Percentiles rank a stretch among this genome's conserved stretches.
phyloP scores from a whole-genome alignment of 2,113 vertebrate species.

The Lucifuga dentata region DNA sequence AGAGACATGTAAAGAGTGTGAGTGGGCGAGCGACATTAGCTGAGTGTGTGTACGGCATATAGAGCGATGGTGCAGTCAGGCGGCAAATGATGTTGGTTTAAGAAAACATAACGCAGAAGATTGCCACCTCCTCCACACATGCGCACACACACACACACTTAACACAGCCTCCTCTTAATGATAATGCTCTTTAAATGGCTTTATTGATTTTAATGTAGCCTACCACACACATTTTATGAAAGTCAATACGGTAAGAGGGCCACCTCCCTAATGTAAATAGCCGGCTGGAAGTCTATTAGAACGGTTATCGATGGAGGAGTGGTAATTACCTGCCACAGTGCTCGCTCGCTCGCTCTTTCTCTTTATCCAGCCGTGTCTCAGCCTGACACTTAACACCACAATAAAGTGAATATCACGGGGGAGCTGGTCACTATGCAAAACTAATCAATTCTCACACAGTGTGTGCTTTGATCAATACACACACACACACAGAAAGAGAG shows the following conservation, averaged over 20 bases:
- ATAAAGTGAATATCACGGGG: constrained; percentile 23
- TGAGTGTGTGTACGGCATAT: too few species aligned
- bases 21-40: too few species aligned
- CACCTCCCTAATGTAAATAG: constrained; percentile 72
- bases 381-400: constrained; percentile 52
- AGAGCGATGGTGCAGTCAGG: constrained; percentile 64
- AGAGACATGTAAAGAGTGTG: too few species aligned
- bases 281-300: constrained; percentile 76
- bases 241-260: constrained; percentile 74
- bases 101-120: constrained; percentile 48
- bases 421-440: constrained; percentile 49
- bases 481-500: too few species aligned
- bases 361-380: constrained; percentile 56
- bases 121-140: constrained; percentile 56
- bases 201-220: constrained; percentile 81
- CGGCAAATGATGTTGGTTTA: constrained; percentile 81
- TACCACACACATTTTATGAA: constrained; percentile 76
- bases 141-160: too few species aligned
- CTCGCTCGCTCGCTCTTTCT: constrained; percentile 40
- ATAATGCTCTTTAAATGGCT: constrained; percentile 80
- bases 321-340: constrained; percentile 73
- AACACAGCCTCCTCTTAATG: constrained; percentile 74
- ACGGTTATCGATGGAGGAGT: constrained; percentile 73
- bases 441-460: constrained; percentile 40
- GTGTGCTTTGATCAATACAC: constrained; percentile 46